phyloP scores from a whole-genome alignment of 2,888 invertebrate genomes.

The Abrostola triplasia region DNA sequence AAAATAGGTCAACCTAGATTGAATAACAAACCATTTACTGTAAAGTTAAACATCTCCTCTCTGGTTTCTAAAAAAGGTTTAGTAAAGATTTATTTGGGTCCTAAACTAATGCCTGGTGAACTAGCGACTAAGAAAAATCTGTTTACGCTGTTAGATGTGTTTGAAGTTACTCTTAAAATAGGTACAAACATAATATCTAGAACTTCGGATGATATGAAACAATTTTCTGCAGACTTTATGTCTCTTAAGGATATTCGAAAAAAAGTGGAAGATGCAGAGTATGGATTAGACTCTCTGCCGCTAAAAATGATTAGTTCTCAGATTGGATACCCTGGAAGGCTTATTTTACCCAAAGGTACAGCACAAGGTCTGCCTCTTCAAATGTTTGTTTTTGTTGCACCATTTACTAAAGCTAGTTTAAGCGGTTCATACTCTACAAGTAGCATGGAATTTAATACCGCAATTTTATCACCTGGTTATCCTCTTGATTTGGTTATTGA shows the following conservation, averaged over 20 bases:
- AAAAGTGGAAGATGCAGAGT: constrained; percentile 88
- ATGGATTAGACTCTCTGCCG: constrained; percentile 84
- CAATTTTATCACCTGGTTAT: constrained; percentile 89
- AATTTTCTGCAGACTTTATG: constrained; percentile 88
- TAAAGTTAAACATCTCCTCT: constrained; percentile 89
- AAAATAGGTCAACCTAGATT: constrained; percentile 89
- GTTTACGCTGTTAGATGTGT: constrained; percentile 89
- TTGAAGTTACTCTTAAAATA: constrained; percentile 87
- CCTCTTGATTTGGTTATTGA: constrained; percentile 91
- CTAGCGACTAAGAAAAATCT: constrained; percentile 84
- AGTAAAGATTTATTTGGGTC: constrained; percentile 91
- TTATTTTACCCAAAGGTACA: constrained; percentile 92
- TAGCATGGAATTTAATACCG: constrained; percentile 76
- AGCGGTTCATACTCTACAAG: constrained; percentile 74
- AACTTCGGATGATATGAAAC: constrained; percentile 89
- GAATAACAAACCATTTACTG: constrained; percentile 91
- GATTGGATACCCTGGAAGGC: constrained; percentile 90
- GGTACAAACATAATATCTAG: constrained; percentile 91
- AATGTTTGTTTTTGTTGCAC: constrained; percentile 90
- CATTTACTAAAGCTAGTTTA: constrained; percentile 75
- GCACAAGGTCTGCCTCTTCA: constrained; percentile 90
- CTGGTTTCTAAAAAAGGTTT: constrained; percentile 88
- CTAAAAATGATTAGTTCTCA: constrained; percentile 84
- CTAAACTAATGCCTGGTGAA: constrained; percentile 90
- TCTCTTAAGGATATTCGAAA: constrained; percentile 89